A percentile compares a stretch with the other conserved stretches of the same genome.
phyloP scores from a whole-genome alignment of 2,888 invertebrate genomes.

The Euzophera pinguis region DNA sequence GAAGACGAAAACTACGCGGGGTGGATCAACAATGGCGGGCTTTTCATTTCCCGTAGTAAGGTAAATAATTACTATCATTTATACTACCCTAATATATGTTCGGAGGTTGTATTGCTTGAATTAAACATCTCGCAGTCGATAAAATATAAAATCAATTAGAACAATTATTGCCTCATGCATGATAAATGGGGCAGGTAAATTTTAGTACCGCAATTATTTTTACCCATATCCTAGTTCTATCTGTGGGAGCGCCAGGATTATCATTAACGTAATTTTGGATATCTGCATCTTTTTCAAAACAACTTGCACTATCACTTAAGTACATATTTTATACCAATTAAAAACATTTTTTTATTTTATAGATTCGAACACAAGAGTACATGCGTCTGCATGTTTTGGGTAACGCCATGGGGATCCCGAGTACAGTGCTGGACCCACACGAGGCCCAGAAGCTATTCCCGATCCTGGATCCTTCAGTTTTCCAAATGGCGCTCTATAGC shows the following conservation, averaged over 20 bases:
- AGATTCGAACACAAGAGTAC: slow-evolving; percentile 91
- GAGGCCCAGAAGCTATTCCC: slow-evolving; percentile 90
- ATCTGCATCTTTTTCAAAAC: too few species aligned
- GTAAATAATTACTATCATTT: slow-evolving; percentile 30
- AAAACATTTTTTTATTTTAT: slow-evolving; percentile 23
- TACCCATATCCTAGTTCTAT: too few species aligned
- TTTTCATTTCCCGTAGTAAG: slow-evolving; percentile 87
- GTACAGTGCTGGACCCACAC: slow-evolving; percentile 83
- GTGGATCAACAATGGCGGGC: slow-evolving; percentile 93
- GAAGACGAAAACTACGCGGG: slow-evolving; percentile 92
- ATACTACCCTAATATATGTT: too few species aligned
- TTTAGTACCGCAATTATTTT: too few species aligned
- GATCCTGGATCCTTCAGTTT: slow-evolving; percentile 85
- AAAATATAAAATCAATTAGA: too few species aligned
- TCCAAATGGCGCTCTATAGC: slow-evolving; percentile 88
- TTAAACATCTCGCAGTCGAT: too few species aligned
- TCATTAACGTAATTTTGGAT: too few species aligned
- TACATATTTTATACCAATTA: too few species aligned
- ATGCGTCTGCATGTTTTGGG: slow-evolving; percentile 89
- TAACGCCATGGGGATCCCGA: slow-evolving; percentile 87
- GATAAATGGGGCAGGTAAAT: not conserved
- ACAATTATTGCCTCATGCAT: too few species aligned
- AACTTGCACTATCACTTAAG: too few species aligned
- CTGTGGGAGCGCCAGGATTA: too few species aligned
- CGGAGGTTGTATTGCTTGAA: too few species aligned